Conservation (phyloP, 2,797 vertebrate genomes). For the Mormyrops boulengeri region DNA sequence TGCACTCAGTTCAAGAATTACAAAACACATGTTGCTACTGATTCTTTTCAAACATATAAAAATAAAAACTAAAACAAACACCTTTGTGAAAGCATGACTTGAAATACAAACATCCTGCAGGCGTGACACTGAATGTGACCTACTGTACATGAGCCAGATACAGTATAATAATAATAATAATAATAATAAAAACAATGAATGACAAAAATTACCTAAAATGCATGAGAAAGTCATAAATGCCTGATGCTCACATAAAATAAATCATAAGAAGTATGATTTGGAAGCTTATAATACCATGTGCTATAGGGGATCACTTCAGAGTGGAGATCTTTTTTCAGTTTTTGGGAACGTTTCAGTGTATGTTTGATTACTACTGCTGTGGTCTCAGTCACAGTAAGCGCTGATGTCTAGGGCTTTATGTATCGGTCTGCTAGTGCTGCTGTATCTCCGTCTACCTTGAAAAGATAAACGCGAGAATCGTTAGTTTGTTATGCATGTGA, state of each 20-base stretch:
- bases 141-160: background rate
- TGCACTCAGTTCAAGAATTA: background rate
- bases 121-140: background rate
- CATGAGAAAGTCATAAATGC: background rate
- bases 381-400: background rate
- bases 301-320: background rate
- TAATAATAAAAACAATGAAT: background rate
- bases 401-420: background rate
- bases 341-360: background rate
- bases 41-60: background rate
- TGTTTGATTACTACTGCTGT: background rate
- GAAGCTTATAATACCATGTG: background rate
- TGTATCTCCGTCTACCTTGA: background rate
- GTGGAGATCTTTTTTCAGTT: background rate
- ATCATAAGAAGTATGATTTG: background rate
- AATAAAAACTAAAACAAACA: background rate
- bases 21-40: background rate
- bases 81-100: background rate
- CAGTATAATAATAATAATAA: background rate
- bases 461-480: background rate
- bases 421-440: background rate
- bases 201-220: background rate
- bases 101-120: background rate
- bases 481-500: background rate
- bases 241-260: background rate